These are phyloP conservation scores for Nomada flava DNA, from an alignment of 2,888 invertebrate species.

Conservation along the genomic window DNA sequence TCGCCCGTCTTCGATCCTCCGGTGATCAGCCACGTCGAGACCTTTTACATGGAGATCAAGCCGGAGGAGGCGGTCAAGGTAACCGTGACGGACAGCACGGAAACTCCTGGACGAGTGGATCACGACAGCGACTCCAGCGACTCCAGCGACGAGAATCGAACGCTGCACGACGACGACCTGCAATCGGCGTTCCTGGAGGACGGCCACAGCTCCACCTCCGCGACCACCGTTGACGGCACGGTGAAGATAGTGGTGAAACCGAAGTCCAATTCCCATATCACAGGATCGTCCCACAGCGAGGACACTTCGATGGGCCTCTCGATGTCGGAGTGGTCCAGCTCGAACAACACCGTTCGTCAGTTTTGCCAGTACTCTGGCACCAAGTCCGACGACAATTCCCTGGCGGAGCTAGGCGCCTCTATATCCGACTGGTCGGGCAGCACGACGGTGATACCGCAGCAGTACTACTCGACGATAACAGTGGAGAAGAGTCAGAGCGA, in stretches of 20 bases:
- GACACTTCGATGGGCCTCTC: constrained; percentile 94
- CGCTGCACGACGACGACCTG: constrained; percentile 88
- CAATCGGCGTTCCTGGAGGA: constrained; percentile 82
- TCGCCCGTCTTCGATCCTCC: constrained; percentile 89
- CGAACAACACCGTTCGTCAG: constrained; percentile 93
- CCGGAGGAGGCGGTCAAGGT: constrained; percentile 92
- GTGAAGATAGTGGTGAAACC: constrained; percentile 92
- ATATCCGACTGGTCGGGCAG: constrained; percentile 94
- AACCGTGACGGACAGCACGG: constrained; percentile 89
- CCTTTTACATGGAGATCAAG: constrained; percentile 91
- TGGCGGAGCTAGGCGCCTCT: constrained; percentile 90
- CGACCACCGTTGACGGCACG: constrained; percentile 92
- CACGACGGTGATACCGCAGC: constrained; percentile 89
- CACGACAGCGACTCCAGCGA: constrained; percentile 88
- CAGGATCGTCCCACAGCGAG: constrained; percentile 93
- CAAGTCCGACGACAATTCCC: constrained; percentile 92
- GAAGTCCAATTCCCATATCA: constrained; percentile 88
- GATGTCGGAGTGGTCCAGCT: constrained; percentile 95
- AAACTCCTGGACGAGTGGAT: constrained; percentile 85
- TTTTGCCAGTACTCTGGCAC: constrained; percentile 88
- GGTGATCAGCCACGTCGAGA: constrained; percentile 91
- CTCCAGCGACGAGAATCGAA: constrained; percentile 89
- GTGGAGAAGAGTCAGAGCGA: constrained; percentile 82
- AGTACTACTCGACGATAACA: constrained; percentile 72
- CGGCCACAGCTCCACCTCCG: constrained; percentile 84